Evolutionary conservation across 2,113 vertebrate species (phyloP).

Genomic region (Mobula hypostoma): DNA sequence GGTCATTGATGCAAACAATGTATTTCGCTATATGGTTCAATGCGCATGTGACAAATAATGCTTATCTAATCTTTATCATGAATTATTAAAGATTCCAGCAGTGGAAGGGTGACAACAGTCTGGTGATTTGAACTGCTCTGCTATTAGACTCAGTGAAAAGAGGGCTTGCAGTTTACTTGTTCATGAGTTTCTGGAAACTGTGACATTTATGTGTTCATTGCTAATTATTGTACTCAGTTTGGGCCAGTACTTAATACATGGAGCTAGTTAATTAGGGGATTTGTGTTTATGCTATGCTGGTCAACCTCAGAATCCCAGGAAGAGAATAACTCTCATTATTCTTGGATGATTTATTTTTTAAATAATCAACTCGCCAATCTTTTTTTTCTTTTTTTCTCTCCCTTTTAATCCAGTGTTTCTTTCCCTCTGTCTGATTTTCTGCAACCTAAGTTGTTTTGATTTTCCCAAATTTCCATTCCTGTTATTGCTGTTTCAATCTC

Average conservation of each 20-base stretch:
- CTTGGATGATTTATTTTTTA: no score
- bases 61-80: no score
- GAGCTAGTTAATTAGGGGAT: neutral
- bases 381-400: neutral
- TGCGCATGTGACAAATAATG: no score
- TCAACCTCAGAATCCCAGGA: neutral
- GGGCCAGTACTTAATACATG: neutral
- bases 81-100: no score
- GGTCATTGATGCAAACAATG: no score
- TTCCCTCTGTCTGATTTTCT: no score
- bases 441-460: neutral
- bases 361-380: no score
- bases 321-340: neutral
- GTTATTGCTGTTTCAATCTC: neutral
- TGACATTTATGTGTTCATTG: neutral
- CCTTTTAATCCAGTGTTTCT: neutral
- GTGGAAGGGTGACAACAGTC: no score
- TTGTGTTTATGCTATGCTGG: neutral
- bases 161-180: neutral
- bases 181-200: neutral
- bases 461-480: neutral
- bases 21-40: no score
- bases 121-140: neutral
- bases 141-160: neutral
- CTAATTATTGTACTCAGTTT: neutral